Evolutionary conservation across 53 echinoderm and acorn worm species (phyloP), one percentile per base, ranked within the genome.

Genomic region (Arbacia lixula): DNA sequence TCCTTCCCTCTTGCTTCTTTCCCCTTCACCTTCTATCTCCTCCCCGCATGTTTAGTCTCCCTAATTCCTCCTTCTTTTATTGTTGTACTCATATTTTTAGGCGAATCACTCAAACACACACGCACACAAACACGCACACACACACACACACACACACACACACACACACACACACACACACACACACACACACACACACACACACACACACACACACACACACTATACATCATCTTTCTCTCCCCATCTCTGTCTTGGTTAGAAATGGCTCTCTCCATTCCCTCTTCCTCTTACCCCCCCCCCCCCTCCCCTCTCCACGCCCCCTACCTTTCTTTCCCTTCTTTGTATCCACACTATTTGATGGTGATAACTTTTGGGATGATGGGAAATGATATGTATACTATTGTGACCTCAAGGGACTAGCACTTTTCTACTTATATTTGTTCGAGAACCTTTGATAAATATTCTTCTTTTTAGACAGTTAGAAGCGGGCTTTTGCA

Each of bases 91-190:
- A n/a, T n/a, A n/a, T n/a, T n/a, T n/a, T n/a, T n/a, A n/a, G n/a
- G n/a, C n/a, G n/a, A n/a, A n/a, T n/a, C n/a, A n/a, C 55, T 55
- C 55, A 12, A 14, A n/a, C 21, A n/a, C 21, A 25, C 26, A 24
- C 55, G 26, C n/a, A 24, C 55, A 55, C 55, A 55, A 55, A 55
- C 55, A 55, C n/a, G 21, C 55, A 55, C 55, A 55, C 21, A 55
- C n/a, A n/a, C 55, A 24, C 55, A 12, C 6, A n/a, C 21, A n/a
- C 21, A 25, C 26, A 24, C 55, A 55, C n/a, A 24, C 55, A 55
- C 55, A 55, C 21, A 55, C n/a, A n/a, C 55, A 24, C 55, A 12
- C 6, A n/a, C 21, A n/a, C 21, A 25, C 26, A 24, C 55, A 55
- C n/a, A 24, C 55, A 55, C 55, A 55, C 21, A 55, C n/a, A n/a